A percentile compares a stretch with the other conserved stretches of the same genome.
Evolutionary conservation across 1,140 invertebrate species (phyloP).

Genomic region (Triops cancriformis): DNA sequence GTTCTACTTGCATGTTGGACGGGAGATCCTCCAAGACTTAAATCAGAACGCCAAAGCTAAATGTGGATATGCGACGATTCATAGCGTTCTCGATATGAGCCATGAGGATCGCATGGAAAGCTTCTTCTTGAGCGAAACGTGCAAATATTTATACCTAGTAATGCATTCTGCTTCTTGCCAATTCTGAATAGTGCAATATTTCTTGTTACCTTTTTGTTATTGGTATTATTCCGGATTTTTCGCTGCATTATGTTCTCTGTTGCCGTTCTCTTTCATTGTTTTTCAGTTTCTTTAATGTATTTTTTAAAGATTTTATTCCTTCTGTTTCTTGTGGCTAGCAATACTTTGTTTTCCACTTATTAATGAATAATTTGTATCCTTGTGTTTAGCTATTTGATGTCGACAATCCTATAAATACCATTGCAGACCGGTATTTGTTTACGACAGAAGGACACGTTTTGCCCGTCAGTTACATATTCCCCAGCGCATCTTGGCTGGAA

Average conservation of each 20-base stretch:
- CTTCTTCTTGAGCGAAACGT: constrained; percentile 62
- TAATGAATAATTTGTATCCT: constrained; percentile 28
- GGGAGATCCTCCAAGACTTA: constrained; percentile 53
- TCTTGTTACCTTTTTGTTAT: no score
- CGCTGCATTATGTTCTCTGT: not conserved
- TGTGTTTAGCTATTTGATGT: constrained; percentile 54
- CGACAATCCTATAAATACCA: constrained; percentile 53
- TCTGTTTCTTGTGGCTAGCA: no score
- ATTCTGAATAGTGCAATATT: no score
- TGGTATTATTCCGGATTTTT: no score
- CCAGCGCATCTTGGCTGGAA: constrained; percentile 38
- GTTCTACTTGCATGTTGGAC: constrained; percentile 61
- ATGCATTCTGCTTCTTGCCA: not conserved
- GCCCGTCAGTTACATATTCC: constrained; percentile 45
- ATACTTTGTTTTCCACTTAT: not conserved
- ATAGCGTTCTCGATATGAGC: constrained; percentile 57
- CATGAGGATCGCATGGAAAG: constrained; percentile 63
- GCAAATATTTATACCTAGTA: constrained; percentile 57
- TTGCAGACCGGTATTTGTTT: constrained; percentile 51
- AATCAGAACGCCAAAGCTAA: constrained; percentile 49
- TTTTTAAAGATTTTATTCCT: no score
- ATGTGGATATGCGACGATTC: constrained; percentile 62
- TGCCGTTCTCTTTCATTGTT: not conserved
- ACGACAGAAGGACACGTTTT: constrained; percentile 61
- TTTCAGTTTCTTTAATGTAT: constrained; percentile 17